These are phyloP conservation scores for Gymnosoma rotundatum DNA, from an alignment of 2,888 invertebrate genomes.

Conservation along the genomic window DNA sequence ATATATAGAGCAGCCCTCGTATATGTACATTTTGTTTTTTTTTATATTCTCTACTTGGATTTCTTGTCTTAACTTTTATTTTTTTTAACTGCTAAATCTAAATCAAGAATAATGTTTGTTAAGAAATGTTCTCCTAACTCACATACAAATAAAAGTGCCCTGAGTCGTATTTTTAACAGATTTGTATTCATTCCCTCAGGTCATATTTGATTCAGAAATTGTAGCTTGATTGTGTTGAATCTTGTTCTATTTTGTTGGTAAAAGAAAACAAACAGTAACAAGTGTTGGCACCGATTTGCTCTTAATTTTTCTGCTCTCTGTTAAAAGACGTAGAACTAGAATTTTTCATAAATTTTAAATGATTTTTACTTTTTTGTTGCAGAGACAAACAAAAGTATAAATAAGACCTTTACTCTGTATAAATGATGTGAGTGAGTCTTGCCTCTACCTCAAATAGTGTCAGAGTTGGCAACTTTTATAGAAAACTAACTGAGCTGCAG, in stretches of 20 bases:
- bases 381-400: conserved; percentile 37
- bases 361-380: conserved; percentile 21
- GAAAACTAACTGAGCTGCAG: conserved; percentile 21
- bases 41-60: too few relatives aligned
- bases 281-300: conserved; percentile 58
- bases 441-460: background rate
- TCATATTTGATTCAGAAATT: conserved; percentile 9
- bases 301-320: background rate
- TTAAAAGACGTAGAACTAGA: conserved; percentile 54
- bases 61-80: too few relatives aligned
- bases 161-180: background rate
- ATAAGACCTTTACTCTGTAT: conserved; percentile 41
- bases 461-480: conserved; percentile 32
- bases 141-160: conserved; percentile 19
- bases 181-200: conserved; percentile 18
- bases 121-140: background rate
- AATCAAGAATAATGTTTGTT: background rate
- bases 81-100: too few relatives aligned
- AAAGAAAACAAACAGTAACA: conserved; percentile 43
- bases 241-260: conserved; percentile 31
- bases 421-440: background rate
- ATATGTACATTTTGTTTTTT: too few relatives aligned
- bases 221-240: conserved; percentile 33
- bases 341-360: conserved; percentile 74
- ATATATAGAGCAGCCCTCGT: too few relatives aligned